Evolutionary conservation across 2,888 invertebrate species (phyloP), one percentile per base, ranked within the genome.

Genomic region (Seira musarum): DNA sequence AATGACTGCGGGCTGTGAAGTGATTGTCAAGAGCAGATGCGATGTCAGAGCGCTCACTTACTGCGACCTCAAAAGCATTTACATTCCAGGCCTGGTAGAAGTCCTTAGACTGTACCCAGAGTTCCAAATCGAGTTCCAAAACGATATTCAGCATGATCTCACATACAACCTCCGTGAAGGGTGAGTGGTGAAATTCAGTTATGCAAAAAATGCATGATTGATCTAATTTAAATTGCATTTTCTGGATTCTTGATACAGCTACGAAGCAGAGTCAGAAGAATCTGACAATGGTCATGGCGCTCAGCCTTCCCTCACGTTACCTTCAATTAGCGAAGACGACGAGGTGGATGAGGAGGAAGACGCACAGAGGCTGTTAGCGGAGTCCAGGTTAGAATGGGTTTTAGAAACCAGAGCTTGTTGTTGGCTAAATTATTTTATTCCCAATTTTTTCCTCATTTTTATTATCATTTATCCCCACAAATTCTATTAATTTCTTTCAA

Each of bases 31-130:
- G 89, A 96, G 97, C 66, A 96, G 95, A 90, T 96, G 96, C 89
- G 97, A 98, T 89, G 97, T 98, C 46, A 94, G 95, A 90, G 97
- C 97, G 49, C 91, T 98, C 72, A 98, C 98, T 61, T 98, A 98
- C 90, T 98, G 98, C 89, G 98, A 98, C 90, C 91, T 98, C 80
- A 97, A 98, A 90, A 96, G 96, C 90, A 94, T 98, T 85, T 93
- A 96, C 89, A 95, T 96, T 91, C 93, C 93, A 83, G 97, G 97
- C 0, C 91, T 98, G 67, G 94, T 96, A 15, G 97, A 97, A 87
- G 96, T 96, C 0, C 91, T 98, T 17, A 91, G 95, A 1, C 90
- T 97, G 0, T 98, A 98, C 89, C 97, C 97, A 0, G 97, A 98
- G 89, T 98, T 96, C 89, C 96, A 96, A 87, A 95, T 96, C 88